Evolutionary conservation across 1,140 invertebrate species (phyloP), one percentile per base, ranked within the genome.

Genomic region (Megalonaias nervosa): DNA sequence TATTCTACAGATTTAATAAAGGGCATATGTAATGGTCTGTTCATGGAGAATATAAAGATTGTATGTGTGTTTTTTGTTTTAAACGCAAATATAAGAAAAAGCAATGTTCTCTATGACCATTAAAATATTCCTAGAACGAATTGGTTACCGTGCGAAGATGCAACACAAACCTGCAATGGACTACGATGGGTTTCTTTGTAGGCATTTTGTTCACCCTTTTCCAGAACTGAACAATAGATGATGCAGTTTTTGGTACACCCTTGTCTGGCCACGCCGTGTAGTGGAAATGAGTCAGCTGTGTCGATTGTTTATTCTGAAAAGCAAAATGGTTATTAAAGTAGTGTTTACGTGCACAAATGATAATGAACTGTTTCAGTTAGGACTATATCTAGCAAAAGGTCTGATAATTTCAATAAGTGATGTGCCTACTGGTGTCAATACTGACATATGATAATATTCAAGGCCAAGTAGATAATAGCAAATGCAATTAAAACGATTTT

Each of bases 241-340:
- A 91, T 0, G 93, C 91, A 70, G 91, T 90, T 71, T 91, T 89
- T 17, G 94, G 93, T 23, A 93, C 92, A 67, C 93, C 93, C 85
- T 94, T 93, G 85, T 94, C 94, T 1, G 93, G 93, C 93, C 93
- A 94, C 48, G 86, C 84, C 12, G 88, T 91, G 77, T 88, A 92
- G 93, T 93, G 94, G 64, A 92, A 94, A 86, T 94, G 93, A 26
- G 91, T 90, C 1, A 93, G 9, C 38, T 6, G 4, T 6, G 6
- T 11, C 11, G 38, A 48, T 11, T 48, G 38, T 11, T 48, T 48
- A 11, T 48, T 11, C 38, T 48, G 6, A 48, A 48, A 48, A 9
- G 38, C 38, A 48, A 48, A 48, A 48, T 31, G 38, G 38, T 48
- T 48, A 48, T 48, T 6, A 48, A 48, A 48, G 38, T 11, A 48